Evolutionary conservation across 2,888 invertebrate genomes (phyloP), one percentile per base, ranked within the genome.

Genomic region (Leptopilina myrica): DNA sequence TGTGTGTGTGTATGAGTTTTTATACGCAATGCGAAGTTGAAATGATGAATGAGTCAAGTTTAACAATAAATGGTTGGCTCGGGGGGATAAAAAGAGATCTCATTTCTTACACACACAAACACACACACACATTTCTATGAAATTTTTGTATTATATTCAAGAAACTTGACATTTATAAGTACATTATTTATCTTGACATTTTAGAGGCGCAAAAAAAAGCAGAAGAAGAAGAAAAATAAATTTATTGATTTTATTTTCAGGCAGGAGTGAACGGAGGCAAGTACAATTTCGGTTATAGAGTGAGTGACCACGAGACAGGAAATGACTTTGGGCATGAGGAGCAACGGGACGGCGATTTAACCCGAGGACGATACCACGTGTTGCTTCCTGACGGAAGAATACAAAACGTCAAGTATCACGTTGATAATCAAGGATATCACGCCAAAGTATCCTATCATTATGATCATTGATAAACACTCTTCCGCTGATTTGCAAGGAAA

Each of bases 311-410:
- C 81, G 92, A 95, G 85, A 94, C 94, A 81, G 95, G 95, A 76
- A 96, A 95, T 88, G 95, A 96, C 89, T 97, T 95, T 89, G 96
- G 96, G 9, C 96, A 97, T 90, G 94, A 94, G 81, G 96, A 97
- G 91, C 93, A 94, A 65, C 94, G 95, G 84, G 93, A 94, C 81
- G 96, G 95, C 12, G 94, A 94, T 82, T 93, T 93, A 67, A 94
- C 95, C 1, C 94, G 94, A 85, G 96, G 97, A 14, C 94, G 94
- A 82, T 97, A 97, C 92, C 95, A 96, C 87, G 96, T 96, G 4
- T 92, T 95, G 11, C 92, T 97, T 64, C 97, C 97, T 2, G 96
- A 97, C 91, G 97, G 96, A 49, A 93, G 96, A 83, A 92, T 95
- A 88, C 96, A 97, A 92, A 95, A 95, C 85, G 96, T 96, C 75